Evolutionary conservation across 1,140 invertebrate genomes (phyloP).

Genomic region (Antheraea mylitta): DNA sequence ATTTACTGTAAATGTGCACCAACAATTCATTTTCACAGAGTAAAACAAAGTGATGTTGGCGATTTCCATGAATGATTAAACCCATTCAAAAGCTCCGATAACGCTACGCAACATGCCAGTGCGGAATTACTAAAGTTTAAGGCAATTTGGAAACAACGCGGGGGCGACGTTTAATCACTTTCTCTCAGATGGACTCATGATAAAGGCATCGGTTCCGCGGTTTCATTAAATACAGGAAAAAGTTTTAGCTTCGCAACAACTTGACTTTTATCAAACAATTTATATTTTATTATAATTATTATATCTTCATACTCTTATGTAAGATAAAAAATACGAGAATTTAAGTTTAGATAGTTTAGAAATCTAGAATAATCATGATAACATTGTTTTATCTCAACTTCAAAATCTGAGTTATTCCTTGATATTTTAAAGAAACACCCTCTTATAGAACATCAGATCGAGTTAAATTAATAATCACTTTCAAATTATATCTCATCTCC

Average conservation of each 20-base stretch:
- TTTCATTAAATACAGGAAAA: slow-evolving; percentile 2
- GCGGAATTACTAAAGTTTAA: slow-evolving; percentile 17
- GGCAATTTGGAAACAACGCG: slow-evolving; percentile 11
- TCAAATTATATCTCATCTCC: too few species aligned
- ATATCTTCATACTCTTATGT: not conserved
- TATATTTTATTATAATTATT: not conserved
- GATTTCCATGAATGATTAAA: slow-evolving; percentile 13
- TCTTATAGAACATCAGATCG: too few species aligned
- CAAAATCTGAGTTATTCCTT: too few species aligned
- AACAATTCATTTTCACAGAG: not conserved
- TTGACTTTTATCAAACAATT: not conserved
- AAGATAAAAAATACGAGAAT: too few species aligned
- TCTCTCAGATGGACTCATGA: slow-evolving; percentile 27
- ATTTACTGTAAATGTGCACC: too few species aligned
- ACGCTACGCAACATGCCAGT: not conserved
- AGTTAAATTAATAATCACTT: too few species aligned
- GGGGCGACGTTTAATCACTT: slow-evolving; percentile 25
- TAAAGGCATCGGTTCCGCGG: slow-evolving; percentile 27
- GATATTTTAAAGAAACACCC: too few species aligned
- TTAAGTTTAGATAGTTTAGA: too few species aligned
- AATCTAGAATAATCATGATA: too few species aligned
- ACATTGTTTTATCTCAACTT: too few species aligned
- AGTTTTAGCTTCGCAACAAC: not conserved
- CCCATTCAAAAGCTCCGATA: not conserved
- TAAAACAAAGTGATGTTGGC: not conserved